Evolutionary conservation across 1,140 invertebrate genomes (phyloP).

Genomic region (Temnothorax longispinosus): DNA sequence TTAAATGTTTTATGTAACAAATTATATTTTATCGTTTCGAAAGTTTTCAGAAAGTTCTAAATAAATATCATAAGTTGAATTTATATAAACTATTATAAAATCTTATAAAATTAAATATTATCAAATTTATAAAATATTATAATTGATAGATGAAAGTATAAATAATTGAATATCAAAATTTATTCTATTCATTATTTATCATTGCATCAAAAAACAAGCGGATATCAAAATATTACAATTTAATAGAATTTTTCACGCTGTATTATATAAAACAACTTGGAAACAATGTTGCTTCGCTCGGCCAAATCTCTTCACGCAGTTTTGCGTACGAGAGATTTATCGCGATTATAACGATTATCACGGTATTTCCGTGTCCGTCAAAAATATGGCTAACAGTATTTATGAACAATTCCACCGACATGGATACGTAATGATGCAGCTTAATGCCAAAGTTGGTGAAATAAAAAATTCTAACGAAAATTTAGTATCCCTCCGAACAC

Average conservation of each 20-base stretch:
- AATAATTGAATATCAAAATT: neutral
- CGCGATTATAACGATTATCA: slow-evolving; percentile 8
- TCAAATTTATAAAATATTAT: too few species aligned
- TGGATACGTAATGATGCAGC: neutral
- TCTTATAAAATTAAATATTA: neutral
- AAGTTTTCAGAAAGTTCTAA: neutral
- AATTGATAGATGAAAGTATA: neutral
- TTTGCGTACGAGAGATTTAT: slow-evolving; percentile 15
- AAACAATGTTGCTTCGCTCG: neutral
- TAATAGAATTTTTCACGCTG: neutral
- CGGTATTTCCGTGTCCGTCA: neutral
- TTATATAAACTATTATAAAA: neutral
- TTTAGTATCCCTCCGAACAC: neutral
- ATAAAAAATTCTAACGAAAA: slow-evolving; percentile 42
- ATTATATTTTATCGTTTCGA: neutral
- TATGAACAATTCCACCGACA: neutral
- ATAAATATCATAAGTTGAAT: neutral
- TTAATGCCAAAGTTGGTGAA: slow-evolving; percentile 1
- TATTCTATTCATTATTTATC: neutral
- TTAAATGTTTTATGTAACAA: neutral
- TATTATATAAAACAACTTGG: neutral
- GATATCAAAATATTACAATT: neutral
- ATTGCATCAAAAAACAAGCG: neutral
- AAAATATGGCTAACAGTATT: slow-evolving; percentile 23
- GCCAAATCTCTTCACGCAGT: neutral